Conservation (phyloP, 2,888 invertebrate species). For the Drosophila diplacantha region DNA sequence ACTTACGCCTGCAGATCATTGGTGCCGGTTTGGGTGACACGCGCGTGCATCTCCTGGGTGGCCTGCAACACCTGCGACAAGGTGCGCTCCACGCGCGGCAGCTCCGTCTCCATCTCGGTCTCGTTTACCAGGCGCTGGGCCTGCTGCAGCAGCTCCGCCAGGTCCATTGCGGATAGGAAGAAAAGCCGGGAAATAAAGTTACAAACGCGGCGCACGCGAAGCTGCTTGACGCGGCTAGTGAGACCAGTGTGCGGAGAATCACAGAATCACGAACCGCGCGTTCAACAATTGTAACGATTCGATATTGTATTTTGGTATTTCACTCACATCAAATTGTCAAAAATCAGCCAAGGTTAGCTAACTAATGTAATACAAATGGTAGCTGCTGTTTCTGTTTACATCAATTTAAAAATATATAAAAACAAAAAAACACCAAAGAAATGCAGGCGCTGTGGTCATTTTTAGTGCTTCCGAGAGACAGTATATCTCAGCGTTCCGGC, state of each 20-base stretch:
- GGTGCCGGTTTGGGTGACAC: conserved; percentile 89
- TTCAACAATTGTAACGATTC: too few relatives aligned
- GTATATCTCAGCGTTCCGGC: conserved; percentile 1
- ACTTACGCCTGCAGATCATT: conserved; percentile 92
- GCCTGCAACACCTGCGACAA: conserved; percentile 94
- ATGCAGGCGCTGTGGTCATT: background rate
- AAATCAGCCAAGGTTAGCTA: background rate
- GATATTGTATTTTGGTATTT: background rate
- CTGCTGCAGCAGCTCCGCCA: conserved; percentile 91
- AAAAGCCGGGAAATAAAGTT: conserved; percentile 7
- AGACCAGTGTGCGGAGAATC: background rate
- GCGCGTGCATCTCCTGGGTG: conserved; percentile 91
- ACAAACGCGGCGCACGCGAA: conserved; percentile 12
- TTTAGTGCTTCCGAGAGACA: background rate
- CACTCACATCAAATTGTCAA: background rate
- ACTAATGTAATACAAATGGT: too few relatives aligned
- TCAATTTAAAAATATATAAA: background rate
- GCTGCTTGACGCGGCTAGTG: conserved; percentile 6
- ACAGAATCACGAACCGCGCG: background rate
- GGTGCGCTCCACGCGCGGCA: conserved; percentile 91
- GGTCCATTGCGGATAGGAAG: conserved; percentile 80
- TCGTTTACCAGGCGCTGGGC: conserved; percentile 95
- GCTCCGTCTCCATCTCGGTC: conserved; percentile 89
- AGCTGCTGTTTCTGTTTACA: background rate
- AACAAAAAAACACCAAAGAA: background rate